A percentile compares a stretch with the other conserved stretches of the same genome.
These are phyloP conservation scores for Acyrthosiphon pisum DNA, from an alignment of 1,140 invertebrate species.

Conservation along the genomic window DNA sequence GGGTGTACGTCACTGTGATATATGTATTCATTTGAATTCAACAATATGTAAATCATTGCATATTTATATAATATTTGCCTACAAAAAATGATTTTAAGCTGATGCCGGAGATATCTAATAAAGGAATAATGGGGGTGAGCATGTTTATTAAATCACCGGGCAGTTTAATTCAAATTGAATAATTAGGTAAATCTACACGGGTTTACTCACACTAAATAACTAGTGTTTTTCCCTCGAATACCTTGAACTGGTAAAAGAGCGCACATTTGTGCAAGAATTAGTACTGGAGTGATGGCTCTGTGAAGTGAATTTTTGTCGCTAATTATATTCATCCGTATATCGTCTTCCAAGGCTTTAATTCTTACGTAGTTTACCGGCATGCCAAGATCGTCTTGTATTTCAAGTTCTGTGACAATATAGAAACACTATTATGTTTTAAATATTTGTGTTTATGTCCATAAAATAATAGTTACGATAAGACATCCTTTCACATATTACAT, in stretches of 20 bases:
- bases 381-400: not conserved
- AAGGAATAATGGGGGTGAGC: no score
- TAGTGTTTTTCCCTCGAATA: constrained; percentile 62
- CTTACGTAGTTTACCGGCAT: constrained; percentile 1
- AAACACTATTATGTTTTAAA: not conserved
- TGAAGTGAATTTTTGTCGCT: constrained; percentile 62
- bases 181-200: not conserved
- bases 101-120: no score
- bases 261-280: constrained; percentile 65
- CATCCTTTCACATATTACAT: not conserved
- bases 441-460: not conserved
- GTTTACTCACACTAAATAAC: constrained; percentile 62
- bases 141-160: not conserved
- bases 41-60: no score
- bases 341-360: constrained; percentile 21
- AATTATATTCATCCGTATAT: constrained; percentile 11
- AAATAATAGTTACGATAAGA: not conserved
- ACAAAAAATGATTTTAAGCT: no score
- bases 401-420: not conserved
- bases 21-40: no score
- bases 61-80: no score
- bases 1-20: no score
- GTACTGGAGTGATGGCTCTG: constrained; percentile 64
- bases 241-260: constrained; percentile 65
- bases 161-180: not conserved